Evolutionary conservation across 2,797 vertebrate genomes (phyloP).

Genomic region (Aythya fuligula): DNA sequence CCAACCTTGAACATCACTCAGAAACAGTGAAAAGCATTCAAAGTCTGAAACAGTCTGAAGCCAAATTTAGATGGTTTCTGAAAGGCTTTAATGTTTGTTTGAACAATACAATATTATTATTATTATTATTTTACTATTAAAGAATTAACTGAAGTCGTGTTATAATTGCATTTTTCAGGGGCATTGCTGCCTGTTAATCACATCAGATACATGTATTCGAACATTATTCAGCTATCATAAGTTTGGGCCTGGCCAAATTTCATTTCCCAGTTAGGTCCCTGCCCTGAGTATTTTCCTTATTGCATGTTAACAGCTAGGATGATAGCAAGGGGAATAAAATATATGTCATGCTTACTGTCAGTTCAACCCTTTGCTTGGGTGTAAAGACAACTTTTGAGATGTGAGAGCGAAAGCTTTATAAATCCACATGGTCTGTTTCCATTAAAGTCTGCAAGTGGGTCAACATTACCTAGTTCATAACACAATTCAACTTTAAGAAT

Average conservation of each 20-base stretch:
- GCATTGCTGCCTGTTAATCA: not conserved
- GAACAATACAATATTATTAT: not conserved
- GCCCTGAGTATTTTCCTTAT: not conserved
- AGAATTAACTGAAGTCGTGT: not conserved
- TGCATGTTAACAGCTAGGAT: not conserved
- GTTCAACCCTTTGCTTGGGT: not conserved
- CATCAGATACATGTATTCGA: not conserved
- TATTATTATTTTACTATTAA: not conserved
- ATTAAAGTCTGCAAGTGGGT: not conserved
- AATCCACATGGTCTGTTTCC: not conserved
- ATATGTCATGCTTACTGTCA: not conserved
- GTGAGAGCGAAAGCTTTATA: not conserved
- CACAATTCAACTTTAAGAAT: not conserved
- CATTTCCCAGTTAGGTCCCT: not conserved
- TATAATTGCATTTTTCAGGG: not conserved
- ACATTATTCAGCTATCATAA: not conserved
- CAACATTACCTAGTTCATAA: not conserved
- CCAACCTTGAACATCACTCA: not conserved
- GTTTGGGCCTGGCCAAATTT: not conserved
- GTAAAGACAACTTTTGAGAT: not conserved
- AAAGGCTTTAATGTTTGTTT: constrained; percentile 10
- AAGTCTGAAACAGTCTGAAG: not conserved
- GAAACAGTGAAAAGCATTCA: not conserved
- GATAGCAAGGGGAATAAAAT: not conserved
- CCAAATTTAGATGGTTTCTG: not conserved